phyloP scores from a whole-genome alignment of 2,797 vertebrate species.

The Esox lucius region DNA sequence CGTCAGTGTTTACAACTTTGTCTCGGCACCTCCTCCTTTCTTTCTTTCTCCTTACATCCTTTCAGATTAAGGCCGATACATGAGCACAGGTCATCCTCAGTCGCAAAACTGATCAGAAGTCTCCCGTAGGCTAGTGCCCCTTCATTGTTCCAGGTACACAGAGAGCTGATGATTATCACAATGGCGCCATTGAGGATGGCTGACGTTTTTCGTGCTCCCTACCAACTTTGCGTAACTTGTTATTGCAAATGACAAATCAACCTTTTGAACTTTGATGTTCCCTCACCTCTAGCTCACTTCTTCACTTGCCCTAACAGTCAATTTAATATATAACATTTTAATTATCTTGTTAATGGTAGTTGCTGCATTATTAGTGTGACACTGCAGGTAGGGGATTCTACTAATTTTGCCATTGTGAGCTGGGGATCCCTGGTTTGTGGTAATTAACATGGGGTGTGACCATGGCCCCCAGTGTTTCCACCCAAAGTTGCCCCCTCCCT shows the following conservation, averaged over 20 bases:
- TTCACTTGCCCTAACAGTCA: slow-evolving; percentile 10
- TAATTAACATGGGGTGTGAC: slow-evolving; percentile 40
- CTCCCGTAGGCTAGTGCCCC: slow-evolving; percentile 29
- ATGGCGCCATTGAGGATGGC: too few species aligned
- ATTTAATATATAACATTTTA: slow-evolving; percentile 38
- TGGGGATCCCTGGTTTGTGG: slow-evolving; percentile 28
- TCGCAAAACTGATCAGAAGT: slow-evolving; percentile 36
- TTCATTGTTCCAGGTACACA: slow-evolving; percentile 47
- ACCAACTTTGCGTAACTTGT: too few species aligned
- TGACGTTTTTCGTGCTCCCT: too few species aligned
- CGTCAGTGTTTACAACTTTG: not conserved
- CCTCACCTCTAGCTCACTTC: not conserved
- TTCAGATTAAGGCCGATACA: not conserved
- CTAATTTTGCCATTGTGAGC: slow-evolving; percentile 43
- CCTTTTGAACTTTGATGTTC: too few species aligned
- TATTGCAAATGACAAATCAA: too few species aligned
- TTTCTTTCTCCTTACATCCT: too few species aligned
- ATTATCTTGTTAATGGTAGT: slow-evolving; percentile 44
- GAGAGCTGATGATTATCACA: too few species aligned
- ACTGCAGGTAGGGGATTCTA: slow-evolving; percentile 45
- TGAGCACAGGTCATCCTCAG: not conserved
- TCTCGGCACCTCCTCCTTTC: not conserved
- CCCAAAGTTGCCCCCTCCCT: slow-evolving; percentile 10
- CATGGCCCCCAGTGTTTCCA: slow-evolving; percentile 13
- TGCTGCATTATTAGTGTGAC: slow-evolving; percentile 47